A percentile compares a stretch with the other conserved stretches of the same genome.
These are phyloP conservation scores for Sycophila texana DNA, from an alignment of 2,888 invertebrate genomes.

Conservation along the genomic window DNA sequence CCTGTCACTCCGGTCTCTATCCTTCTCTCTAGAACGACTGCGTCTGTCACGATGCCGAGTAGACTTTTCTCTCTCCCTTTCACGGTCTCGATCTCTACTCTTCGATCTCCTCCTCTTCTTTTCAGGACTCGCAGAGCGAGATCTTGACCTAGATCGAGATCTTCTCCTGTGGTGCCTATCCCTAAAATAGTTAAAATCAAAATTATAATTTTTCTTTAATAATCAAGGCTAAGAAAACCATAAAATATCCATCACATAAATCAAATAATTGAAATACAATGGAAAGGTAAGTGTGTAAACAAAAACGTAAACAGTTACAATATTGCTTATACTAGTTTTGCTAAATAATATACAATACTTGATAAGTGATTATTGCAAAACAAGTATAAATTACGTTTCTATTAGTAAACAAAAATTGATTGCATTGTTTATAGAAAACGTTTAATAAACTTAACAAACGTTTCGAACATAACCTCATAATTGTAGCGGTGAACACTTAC, in stretches of 20 bases:
- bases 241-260: background rate
- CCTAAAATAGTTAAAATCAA: background rate
- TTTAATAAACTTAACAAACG: no score
- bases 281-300: background rate
- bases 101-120: constrained; percentile 80
- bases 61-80: constrained; percentile 75
- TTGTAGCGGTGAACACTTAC: constrained; percentile 61
- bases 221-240: background rate
- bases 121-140: constrained; percentile 79
- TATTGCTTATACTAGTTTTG: background rate
- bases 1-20: constrained; percentile 73
- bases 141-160: constrained; percentile 78
- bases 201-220: background rate
- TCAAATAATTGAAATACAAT: background rate
- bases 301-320: background rate
- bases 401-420: no score
- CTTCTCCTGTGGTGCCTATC: constrained; percentile 75
- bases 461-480: constrained; percentile 61
- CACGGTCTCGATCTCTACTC: constrained; percentile 78
- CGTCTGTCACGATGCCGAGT: constrained; percentile 78
- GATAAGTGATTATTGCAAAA: background rate
- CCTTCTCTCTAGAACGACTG: constrained; percentile 82
- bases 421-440: no score
- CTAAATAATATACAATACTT: background rate
- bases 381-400: constrained; percentile 23